phyloP scores from a whole-genome alignment of 2,797 vertebrate genomes.

The Parambassis ranga region DNA sequence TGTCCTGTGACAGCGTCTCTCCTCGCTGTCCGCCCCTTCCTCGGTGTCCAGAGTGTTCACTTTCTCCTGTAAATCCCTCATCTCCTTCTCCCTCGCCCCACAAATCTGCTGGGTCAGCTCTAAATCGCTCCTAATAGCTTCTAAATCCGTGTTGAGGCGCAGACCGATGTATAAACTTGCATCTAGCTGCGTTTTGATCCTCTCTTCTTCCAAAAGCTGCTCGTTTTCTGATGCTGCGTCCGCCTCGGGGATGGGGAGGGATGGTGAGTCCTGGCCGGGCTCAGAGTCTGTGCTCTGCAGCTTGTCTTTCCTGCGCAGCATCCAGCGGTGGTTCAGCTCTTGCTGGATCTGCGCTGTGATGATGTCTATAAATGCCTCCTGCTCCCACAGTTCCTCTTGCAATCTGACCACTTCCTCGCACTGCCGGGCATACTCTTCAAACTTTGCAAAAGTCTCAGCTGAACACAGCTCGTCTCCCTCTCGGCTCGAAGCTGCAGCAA shows the following conservation, averaged over 20 bases:
- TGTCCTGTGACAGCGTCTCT: constrained; percentile 9
- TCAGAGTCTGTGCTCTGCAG: constrained; percentile 67
- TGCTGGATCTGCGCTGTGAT: constrained; percentile 87
- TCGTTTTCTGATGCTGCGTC: constrained; percentile 65
- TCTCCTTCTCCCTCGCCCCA: constrained; percentile 83
- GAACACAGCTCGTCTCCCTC: constrained; percentile 15
- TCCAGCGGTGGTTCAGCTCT: constrained; percentile 92
- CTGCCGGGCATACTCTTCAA: constrained; percentile 81
- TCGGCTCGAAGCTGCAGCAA: constrained; percentile 21
- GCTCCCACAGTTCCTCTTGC: constrained; percentile 85
- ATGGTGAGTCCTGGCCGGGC: constrained; percentile 41
- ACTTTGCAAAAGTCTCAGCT: constrained; percentile 50
- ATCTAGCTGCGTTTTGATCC: constrained; percentile 89
- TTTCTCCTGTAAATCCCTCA: constrained; percentile 84
- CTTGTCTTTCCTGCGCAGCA: constrained; percentile 85
- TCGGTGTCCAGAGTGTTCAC: constrained; percentile 78
- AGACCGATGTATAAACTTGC: constrained; percentile 92
- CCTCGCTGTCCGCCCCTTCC: constrained; percentile 29
- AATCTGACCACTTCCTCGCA: constrained; percentile 85
- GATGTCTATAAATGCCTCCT: constrained; percentile 85
- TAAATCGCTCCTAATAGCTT: constrained; percentile 84
- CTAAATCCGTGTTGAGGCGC: constrained; percentile 89
- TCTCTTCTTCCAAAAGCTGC: constrained; percentile 83
- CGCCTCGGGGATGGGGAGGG: not conserved
- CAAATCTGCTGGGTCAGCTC: constrained; percentile 83